Evolutionary conservation across 2,888 invertebrate genomes (phyloP), one percentile per base, ranked within the genome.

Genomic region (Malthinus seriepunctatus): DNA sequence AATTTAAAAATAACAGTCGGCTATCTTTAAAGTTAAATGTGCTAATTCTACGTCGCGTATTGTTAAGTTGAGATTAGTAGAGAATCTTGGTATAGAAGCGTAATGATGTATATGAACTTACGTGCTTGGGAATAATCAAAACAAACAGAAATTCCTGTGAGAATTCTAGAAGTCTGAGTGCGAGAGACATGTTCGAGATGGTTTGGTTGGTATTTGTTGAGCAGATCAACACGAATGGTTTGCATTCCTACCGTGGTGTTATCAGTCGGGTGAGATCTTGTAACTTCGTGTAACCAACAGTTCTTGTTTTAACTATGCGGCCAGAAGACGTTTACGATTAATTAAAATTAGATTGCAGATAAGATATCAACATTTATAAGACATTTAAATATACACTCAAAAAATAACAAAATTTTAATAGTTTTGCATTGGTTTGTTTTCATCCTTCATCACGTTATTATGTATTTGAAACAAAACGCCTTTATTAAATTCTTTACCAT

Each of bases 301-400:
- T 71, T 69, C 68, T 67, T 65, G 68, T 67, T 67, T 67, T 67
- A 70, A 71, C 70, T 72, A 72, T 73, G 72, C 69, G 71, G 64
- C 67, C 66, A 71, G 47, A 65, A 70, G 74, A 73, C 75, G 67
- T 72, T 73, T 73, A 73, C 72, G 73, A 74, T 75, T 74, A 73
- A 75, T 75, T 74, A 73, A 73, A 74, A 73, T 74, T 73, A 72
- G 72, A 74, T 74, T 71, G 71, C 72, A 67, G 73, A 73, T 73
- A 73, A 73, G 72, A 71, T 73, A 69, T 68, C 51, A 52, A 44
- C 56, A 56, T 60, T 60, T 56, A 56, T 60, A 60, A 56, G 54
- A 39, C 44, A 59, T 54, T 59, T 53, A 59, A 60, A 60, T 56
- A 56, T 56, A 51, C 33, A 44, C 42, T 51, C 60, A 51, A 60